phyloP scores from a whole-genome alignment of 2,113 vertebrate genomes.

The Camarhynchus parvulus region DNA sequence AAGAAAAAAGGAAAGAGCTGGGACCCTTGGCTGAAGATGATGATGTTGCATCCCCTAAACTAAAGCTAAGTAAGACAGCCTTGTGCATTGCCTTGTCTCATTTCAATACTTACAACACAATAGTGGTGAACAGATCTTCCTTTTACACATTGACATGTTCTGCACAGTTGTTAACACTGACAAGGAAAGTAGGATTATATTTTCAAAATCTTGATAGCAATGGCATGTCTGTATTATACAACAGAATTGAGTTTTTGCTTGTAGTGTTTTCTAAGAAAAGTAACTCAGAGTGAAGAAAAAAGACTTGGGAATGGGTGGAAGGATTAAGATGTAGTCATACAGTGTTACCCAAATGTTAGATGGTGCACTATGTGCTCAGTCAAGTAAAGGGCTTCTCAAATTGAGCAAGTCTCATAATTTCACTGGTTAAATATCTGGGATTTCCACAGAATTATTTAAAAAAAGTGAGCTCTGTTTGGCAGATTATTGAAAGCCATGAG shows the following conservation, averaged over 20 bases:
- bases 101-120: neutral
- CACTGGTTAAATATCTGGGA: neutral
- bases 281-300: neutral
- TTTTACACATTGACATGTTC: neutral
- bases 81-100: neutral
- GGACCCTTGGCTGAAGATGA: constrained; percentile 92
- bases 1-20: constrained; percentile 92
- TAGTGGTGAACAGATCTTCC: neutral
- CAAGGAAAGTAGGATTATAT: neutral
- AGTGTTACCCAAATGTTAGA: neutral
- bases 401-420: neutral
- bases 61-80: constrained; percentile 91
- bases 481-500: neutral
- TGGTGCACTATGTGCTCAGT: neutral
- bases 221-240: neutral
- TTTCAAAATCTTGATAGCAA: neutral
- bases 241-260: neutral
- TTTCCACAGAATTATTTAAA: neutral
- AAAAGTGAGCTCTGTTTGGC: neutral
- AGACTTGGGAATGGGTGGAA: neutral
- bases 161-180: neutral
- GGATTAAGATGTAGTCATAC: neutral
- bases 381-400: neutral
- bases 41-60: constrained; percentile 92
- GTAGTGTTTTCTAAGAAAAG: neutral